Base-by-base conservation (phyloP, 2,797 vertebrate species). In the Megaceryle alcyon region DNA sequence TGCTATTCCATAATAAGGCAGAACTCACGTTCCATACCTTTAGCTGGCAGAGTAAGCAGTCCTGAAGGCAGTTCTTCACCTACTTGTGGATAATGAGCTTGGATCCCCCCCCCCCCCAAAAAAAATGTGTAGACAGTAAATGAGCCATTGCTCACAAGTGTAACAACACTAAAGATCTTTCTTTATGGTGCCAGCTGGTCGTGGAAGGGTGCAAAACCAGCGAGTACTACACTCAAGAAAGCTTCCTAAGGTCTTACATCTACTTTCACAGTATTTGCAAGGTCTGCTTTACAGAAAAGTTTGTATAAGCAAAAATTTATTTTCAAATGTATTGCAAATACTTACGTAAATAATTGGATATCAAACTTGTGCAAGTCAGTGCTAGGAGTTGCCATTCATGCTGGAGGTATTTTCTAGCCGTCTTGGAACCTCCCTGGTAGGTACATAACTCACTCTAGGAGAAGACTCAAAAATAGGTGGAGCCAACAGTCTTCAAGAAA, bases 291-390 rank as follows among this genome's bases (percentile, higher is more conserved):
- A 61, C 70, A 66, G 76, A 88, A 57, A 43, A 3, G 25, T 29
- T 80, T 80, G 65, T 49, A 41, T 8, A 33, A 87, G 48, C n/a
- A 44, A 61, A 92, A 61, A 53, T 88, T 37, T 64, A 15, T 83
- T 95, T 92, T 68, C 46, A 35, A 17, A 78, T 73, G 33, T 63
- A 86, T 44, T 88, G 89, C 80, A 94, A 88, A 88, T 51, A 69
- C 60, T 88, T 64, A 31, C 1, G 9, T 48, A 91, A 92, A 72
- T 77, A 86, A 82, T 51, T 92, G 91, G 87, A 21, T 77, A 78
- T 66, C 54, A 84, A 73, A 66, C 37, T 73, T 60, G 70, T 82
- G 83, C 85, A 92, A 88, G 92, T 83, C 61, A 79, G 65, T 72
- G 82, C 85, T 60, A 29, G 59, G 57, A 86, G 87, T 41, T 88